These are phyloP conservation scores for Dendroctonus valens DNA, from an alignment of 1,140 invertebrate species.

Conservation along the genomic window DNA sequence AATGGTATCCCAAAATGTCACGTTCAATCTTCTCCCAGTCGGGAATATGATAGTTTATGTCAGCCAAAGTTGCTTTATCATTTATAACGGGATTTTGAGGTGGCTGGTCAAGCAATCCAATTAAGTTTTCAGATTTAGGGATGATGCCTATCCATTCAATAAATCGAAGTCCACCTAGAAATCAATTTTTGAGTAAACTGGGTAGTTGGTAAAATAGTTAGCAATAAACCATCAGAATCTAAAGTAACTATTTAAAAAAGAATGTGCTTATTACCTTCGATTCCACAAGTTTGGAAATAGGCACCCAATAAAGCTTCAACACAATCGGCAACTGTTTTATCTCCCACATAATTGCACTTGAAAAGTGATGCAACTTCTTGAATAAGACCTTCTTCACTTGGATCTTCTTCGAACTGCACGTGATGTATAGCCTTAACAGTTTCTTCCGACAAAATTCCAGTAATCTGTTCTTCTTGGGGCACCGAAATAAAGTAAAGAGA, in stretches of 20 bases:
- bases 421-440: conserved; percentile 31
- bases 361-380: conserved; percentile 25
- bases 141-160: conserved; percentile 73
- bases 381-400: conserved; percentile 28
- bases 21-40: conserved; percentile 57
- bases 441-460: conserved; percentile 46
- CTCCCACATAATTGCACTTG: conserved; percentile 54
- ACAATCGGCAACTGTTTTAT: conserved; percentile 74
- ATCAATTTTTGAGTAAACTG: neutral
- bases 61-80: conserved; percentile 40
- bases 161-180: conserved; percentile 57
- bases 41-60: conserved; percentile 54
- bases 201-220: neutral
- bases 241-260: neutral
- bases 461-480: conserved; percentile 48
- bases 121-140: conserved; percentile 53
- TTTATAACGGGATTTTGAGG: conserved; percentile 47
- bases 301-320: conserved; percentile 84
- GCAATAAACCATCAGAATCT: neutral
- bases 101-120: conserved; percentile 46
- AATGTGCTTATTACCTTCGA: conserved; percentile 47
- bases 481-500: conserved; percentile 52
- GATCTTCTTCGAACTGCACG: conserved; percentile 39
- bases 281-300: conserved; percentile 63
- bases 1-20: conserved; percentile 72